These are phyloP conservation scores for Dryobates pubescens DNA, from an alignment of 2,797 vertebrate species.

Conservation along the genomic window DNA sequence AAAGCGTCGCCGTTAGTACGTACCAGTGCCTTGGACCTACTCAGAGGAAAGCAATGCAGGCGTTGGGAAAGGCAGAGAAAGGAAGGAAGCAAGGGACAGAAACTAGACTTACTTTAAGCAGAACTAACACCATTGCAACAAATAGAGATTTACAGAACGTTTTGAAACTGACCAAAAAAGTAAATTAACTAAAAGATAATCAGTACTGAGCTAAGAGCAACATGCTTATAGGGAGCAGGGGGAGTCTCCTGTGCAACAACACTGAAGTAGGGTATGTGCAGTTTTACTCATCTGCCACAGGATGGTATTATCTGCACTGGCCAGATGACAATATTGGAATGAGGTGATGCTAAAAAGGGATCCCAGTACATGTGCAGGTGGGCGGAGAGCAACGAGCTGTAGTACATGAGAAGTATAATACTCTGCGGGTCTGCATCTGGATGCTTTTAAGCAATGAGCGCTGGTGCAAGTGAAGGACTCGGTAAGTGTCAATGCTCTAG, in stretches of 20 bases:
- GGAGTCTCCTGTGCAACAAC: not conserved
- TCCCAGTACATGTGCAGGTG: conserved; percentile 13
- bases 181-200: not conserved
- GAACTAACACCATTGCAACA: conserved; percentile 82
- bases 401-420: not conserved
- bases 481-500: not conserved
- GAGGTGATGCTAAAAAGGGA: conserved; percentile 42
- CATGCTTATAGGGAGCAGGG: conserved; percentile 40
- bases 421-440: not conserved
- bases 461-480: not conserved
- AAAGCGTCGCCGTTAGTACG: conserved; percentile 87
- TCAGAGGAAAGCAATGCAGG: conserved; percentile 89
- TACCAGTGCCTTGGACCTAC: conserved; percentile 95
- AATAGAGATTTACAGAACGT: conserved; percentile 65
- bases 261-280: conserved; percentile 9
- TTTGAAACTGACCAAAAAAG: conserved; percentile 10
- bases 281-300: conserved; percentile 56
- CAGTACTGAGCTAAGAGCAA: conserved; percentile 29
- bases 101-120: conserved; percentile 93
- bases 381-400: conserved; percentile 49
- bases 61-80: conserved; percentile 79
- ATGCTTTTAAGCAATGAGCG: conserved; percentile 7
- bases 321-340: conserved; percentile 18
- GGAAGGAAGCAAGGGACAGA: conserved; percentile 90
- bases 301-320: conserved; percentile 62